phyloP scores from a whole-genome alignment of 2,888 invertebrate species.

The Rhagium mordax region DNA sequence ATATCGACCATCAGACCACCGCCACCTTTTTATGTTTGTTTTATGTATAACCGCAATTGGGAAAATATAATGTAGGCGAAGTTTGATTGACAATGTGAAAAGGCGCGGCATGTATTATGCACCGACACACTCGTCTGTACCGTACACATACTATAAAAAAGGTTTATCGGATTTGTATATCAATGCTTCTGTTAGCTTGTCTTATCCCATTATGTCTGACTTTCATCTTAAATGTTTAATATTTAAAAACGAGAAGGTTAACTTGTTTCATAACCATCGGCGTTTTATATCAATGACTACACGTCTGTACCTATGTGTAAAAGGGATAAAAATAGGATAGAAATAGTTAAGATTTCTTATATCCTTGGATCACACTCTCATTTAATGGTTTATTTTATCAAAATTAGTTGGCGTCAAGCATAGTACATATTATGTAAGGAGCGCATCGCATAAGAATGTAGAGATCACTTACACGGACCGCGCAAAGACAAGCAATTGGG shows the following conservation, averaged over 20 bases:
- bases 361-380: no score
- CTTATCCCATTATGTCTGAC: not conserved
- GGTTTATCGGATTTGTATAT: constrained; percentile 10
- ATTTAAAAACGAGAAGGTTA: not conserved
- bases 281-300: not conserved
- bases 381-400: no score
- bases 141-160: not conserved
- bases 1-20: not conserved
- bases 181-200: constrained; percentile 10
- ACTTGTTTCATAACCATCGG: not conserved
- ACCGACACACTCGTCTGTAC: not conserved
- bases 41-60: not conserved
- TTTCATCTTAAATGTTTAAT: constrained; percentile 10
- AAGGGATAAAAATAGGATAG: no score
- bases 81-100: constrained; percentile 12
- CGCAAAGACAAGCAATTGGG: no score
- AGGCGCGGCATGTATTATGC: constrained; percentile 17
- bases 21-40: not conserved
- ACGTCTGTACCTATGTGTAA: no score
- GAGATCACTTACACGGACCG: no score
- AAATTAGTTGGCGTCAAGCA: no score
- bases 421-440: no score
- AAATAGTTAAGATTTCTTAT: no score
- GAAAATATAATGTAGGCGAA: constrained; percentile 8
- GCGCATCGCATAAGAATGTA: no score